Base-by-base conservation (phyloP, 2,888 invertebrate genomes). In the Napeogenes inachia region DNA sequence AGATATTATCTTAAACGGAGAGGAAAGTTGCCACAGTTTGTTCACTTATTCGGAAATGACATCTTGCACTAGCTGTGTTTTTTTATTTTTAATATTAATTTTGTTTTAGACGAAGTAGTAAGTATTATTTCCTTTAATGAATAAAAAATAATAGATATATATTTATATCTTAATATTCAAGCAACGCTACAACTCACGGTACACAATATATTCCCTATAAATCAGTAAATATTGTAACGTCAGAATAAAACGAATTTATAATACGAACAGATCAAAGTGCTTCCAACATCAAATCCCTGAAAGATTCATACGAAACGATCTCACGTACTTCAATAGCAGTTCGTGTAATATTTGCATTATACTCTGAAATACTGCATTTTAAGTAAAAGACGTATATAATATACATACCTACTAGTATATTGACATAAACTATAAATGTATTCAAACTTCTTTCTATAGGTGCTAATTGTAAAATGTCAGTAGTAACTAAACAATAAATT, bases 251-350 rank as follows among this genome's bases (percentile, higher is more conserved):
- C n/a, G 30, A 30, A 30, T 30, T 50, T 30, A 60, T 59, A 63
- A 61, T 61, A 59, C 57, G 58, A 66, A 62, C 56, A 57, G 61
- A 61, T 63, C 59, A 59, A 63, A 66, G 61, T 59, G 50, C 32
- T 59, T 61, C 61, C 35, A 54, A 33, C 59, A 54, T 59, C 57
- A 58, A 61, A 63, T 61, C 63, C 57, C 61, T 66, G 63, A 66
- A 61, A 61, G 61, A 62, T 65, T 63, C 63, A 59, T 60, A 61
- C n/a, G 5, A 56, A 58, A 57, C 54, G 60, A 61, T 63, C 59
- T 61, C 61, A 59, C 60, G 63, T 60, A 61, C 42, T 60, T 60
- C 63, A 60, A 63, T 63, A 63, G 38, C 42, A 60, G 56, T 38
- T 60, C 60, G 60, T 63, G 13, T 60, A 54, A 47, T 56, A 60